Percentiles rank a stretch among this genome's conserved stretches.
These are phyloP conservation scores for Araneus ventricosus DNA, from an alignment of 1,140 invertebrate genomes.

Conservation along the genomic window DNA sequence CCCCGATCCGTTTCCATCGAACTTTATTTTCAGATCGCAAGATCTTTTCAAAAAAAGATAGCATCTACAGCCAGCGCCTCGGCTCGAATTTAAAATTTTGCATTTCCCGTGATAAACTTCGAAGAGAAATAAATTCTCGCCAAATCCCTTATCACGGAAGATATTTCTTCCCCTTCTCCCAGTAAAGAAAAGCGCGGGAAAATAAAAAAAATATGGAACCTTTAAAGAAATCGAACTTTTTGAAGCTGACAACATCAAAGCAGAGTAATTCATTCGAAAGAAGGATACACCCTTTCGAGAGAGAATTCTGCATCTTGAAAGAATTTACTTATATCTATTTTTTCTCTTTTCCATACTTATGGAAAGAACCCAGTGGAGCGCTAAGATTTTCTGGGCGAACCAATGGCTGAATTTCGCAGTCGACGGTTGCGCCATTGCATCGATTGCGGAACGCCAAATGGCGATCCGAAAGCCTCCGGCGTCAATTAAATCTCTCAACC, in stretches of 20 bases:
- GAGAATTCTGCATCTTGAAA: constrained; percentile 21
- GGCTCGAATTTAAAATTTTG: constrained; percentile 10
- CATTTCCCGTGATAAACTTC: background rate
- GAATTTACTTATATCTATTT: constrained; percentile 6
- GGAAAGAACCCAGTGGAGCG: background rate
- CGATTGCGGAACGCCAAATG: constrained; percentile 74
- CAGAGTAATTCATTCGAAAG: constrained; percentile 62
- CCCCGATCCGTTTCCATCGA: background rate
- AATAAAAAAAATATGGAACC: background rate
- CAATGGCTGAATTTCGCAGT: constrained; percentile 48
- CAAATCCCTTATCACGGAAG: constrained; percentile 32
- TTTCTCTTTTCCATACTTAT: background rate
- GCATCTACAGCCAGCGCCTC: background rate
- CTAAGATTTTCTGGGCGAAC: constrained; percentile 25
- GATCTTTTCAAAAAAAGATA: background rate
- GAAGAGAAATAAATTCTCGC: constrained; percentile 19
- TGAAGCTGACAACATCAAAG: constrained; percentile 67
- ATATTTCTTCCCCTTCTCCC: constrained; percentile 9
- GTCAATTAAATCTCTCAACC: constrained; percentile 74
- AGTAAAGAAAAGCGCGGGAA: background rate
- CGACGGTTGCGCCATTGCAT: constrained; percentile 49
- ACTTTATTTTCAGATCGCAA: background rate
- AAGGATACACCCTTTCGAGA: constrained; percentile 33
- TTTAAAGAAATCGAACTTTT: constrained; percentile 57
- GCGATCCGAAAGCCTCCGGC: constrained; percentile 67